These are phyloP conservation scores for Pseudococcus longispinus DNA, from an alignment of 2,888 invertebrate genomes.

Conservation along the genomic window DNA sequence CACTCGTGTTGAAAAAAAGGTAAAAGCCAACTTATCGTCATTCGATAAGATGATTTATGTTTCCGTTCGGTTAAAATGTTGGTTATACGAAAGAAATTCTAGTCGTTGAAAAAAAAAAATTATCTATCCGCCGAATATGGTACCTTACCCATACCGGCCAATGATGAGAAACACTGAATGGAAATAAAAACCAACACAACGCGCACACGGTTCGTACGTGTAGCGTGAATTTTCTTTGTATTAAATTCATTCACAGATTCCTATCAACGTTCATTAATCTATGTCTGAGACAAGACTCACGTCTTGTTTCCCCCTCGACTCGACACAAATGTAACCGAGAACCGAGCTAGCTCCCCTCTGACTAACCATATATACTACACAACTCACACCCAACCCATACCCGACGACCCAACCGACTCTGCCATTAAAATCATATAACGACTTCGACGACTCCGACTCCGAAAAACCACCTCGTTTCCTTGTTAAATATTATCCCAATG, in stretches of 20 bases:
- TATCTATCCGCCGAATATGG: not conserved
- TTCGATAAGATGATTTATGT: slow-evolving; percentile 26
- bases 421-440: slow-evolving; percentile 55
- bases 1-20: not conserved
- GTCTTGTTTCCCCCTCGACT: slow-evolving; percentile 50
- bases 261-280: slow-evolving; percentile 56
- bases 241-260: slow-evolving; percentile 56
- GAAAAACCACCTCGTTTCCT: slow-evolving; percentile 52
- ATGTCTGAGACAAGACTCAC: slow-evolving; percentile 55
- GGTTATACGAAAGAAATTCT: not conserved
- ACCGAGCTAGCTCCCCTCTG: slow-evolving; percentile 48
- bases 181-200: slow-evolving; percentile 53
- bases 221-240: slow-evolving; percentile 55
- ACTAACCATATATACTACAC: not conserved
- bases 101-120: not conserved
- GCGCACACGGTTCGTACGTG: slow-evolving; percentile 47
- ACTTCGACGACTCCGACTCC: slow-evolving; percentile 29
- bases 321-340: slow-evolving; percentile 50
- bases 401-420: not conserved
- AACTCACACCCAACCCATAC: slow-evolving; percentile 40
- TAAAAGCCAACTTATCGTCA: slow-evolving; percentile 8
- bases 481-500: slow-evolving; percentile 54
- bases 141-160: not conserved
- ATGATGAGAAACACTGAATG: slow-evolving; percentile 47
- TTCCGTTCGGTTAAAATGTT: slow-evolving; percentile 10